phyloP scores from a whole-genome alignment of 53 echinoderm and acorn worm genomes.

The Pentamera pediparva region DNA sequence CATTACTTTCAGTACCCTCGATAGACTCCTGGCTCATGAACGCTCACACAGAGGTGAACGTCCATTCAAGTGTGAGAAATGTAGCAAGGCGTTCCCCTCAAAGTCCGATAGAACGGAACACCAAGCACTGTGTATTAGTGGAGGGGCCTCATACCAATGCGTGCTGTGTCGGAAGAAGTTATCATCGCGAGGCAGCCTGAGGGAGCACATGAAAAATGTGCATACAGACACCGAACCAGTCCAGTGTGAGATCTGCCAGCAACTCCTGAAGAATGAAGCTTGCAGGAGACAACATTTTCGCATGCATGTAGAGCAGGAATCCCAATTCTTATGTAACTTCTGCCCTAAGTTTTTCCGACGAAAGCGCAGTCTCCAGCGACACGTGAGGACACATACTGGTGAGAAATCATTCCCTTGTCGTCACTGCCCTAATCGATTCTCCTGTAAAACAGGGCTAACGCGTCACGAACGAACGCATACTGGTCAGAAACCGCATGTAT shows the following conservation, averaged over 20 bases:
- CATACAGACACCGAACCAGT: not conserved
- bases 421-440: not conserved
- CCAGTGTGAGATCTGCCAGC: not conserved
- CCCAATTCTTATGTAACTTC: not conserved
- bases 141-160: not conserved
- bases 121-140: conserved; percentile 11
- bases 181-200: not conserved
- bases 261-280: too few relatives aligned
- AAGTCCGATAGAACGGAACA: not conserved
- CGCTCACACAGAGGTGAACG: conserved; percentile 34
- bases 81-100: conserved; percentile 3
- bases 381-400: not conserved
- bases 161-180: not conserved
- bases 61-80: conserved; percentile 39
- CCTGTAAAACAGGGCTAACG: not conserved
- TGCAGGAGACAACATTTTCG: too few relatives aligned
- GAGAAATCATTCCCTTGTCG: not conserved
- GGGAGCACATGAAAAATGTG: not conserved
- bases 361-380: not conserved
- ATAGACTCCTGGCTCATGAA: conserved; percentile 21
- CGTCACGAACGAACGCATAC: not conserved
- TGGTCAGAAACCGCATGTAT: not conserved
- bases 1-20: conserved; percentile 20
- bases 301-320: too few relatives aligned
- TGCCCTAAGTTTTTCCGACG: not conserved